Percentiles rank a stretch among this genome's conserved stretches.
These are phyloP conservation scores for Serripes groenlandicus DNA, from an alignment of 2,888 invertebrate species.

Conservation along the genomic window DNA sequence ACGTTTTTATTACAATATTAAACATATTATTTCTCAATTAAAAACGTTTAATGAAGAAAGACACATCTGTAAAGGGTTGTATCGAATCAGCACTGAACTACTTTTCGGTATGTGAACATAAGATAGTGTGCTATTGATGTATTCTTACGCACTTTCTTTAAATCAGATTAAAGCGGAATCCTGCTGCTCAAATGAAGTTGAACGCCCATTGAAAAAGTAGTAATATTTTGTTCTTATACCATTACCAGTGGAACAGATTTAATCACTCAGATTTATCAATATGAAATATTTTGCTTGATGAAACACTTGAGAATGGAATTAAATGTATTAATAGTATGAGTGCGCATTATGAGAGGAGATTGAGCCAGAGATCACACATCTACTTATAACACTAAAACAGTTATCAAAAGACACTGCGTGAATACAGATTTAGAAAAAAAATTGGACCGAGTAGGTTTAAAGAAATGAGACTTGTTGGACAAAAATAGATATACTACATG, in stretches of 20 bases:
- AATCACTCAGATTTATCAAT: background rate
- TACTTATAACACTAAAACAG: background rate
- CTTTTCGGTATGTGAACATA: background rate
- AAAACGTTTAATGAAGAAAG: background rate
- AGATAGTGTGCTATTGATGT: background rate
- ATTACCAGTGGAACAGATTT: background rate
- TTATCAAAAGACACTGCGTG: background rate
- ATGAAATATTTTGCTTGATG: slow-evolving; percentile 8
- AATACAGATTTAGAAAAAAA: background rate
- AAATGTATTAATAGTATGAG: background rate
- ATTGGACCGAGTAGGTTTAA: background rate
- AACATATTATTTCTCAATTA: too few species aligned
- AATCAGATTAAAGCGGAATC: background rate
- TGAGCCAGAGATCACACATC: background rate
- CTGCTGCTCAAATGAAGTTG: slow-evolving; percentile 7
- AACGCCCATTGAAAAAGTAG: slow-evolving; percentile 5
- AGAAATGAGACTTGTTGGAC: background rate
- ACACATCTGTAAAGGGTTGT: background rate
- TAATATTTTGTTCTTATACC: background rate
- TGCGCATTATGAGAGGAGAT: background rate
- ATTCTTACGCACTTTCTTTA: slow-evolving; percentile 28
- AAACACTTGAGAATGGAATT: slow-evolving; percentile 18
- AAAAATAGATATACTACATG: background rate
- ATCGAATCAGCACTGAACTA: background rate
- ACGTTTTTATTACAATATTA: too few species aligned